Base-by-base conservation (phyloP, 1,140 invertebrate species). In the Wasmannia auropunctata region DNA sequence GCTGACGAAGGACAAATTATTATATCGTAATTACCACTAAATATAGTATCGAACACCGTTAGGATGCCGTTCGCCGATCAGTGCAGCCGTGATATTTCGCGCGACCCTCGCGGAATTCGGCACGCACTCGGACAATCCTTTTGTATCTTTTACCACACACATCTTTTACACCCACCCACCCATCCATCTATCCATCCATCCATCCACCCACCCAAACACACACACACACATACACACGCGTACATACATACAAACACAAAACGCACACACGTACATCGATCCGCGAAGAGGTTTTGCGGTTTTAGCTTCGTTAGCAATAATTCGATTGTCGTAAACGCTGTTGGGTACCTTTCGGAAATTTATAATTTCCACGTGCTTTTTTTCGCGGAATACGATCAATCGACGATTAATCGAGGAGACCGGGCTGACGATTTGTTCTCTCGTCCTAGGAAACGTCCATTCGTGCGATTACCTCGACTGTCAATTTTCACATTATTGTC, bases 1-100 rank as follows among this genome's bases (percentile, higher is more conserved):
- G 69, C 87, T 77, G 60, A 67, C 65, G 72, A 87, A 77, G 51
- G 69, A 83, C 58, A 76, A 49, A 69, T 79, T 63, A 79, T 79
- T 28, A 79, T 37, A 79, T 37, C 43, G 62, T 67, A 49, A 85
- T 76, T 77, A 79, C 22, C 56, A 77, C 37, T 65, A 86, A n/a
- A 65, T 40, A 46, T 63, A 69, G 7, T 25, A 31, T 25, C 31
- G 51, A 72, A 70, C 56, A 51, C 34, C 63, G 43, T 49, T 46
- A 28, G 25, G 69, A 22, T 62, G 58, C 46, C 37, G 56, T 67
- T 58, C 40, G 62, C 14, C 49, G 74, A 81, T 58, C 37, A 37
- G 46, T 34, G 65, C 31, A 19, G 37, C 37, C 67, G 65, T n/a
- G 28, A 58, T 1, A 43, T 46, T 58, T 28, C 37, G 51, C 37